These are phyloP conservation scores for Tor tambroides DNA, from an alignment of 2,113 vertebrate genomes.

Conservation along the genomic window DNA sequence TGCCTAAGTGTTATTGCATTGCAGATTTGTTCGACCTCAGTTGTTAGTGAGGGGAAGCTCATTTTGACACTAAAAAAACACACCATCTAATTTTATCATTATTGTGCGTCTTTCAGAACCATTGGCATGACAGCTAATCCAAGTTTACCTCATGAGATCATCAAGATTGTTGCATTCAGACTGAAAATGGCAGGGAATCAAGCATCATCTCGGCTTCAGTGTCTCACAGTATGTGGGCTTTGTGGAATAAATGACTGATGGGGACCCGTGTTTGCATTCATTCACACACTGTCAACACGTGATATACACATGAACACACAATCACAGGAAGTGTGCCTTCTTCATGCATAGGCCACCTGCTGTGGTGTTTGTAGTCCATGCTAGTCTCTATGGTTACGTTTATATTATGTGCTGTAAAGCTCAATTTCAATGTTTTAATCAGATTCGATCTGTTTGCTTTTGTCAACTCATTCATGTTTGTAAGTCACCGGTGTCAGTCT, in stretches of 20 bases:
- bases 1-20: constrained; percentile 46
- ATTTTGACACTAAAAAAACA: constrained; percentile 41
- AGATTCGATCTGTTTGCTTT: not conserved
- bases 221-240: constrained; percentile 11
- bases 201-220: not conserved
- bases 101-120: constrained; percentile 49
- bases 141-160: constrained; percentile 44
- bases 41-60: constrained; percentile 17
- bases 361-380: constrained; percentile 2
- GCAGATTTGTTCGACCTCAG: constrained; percentile 26
- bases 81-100: constrained; percentile 38
- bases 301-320: constrained; percentile 3
- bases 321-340: not conserved
- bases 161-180: constrained; percentile 53
- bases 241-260: not conserved
- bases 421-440: constrained; percentile 1
- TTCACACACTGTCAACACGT: too few species aligned
- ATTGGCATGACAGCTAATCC: constrained; percentile 57
- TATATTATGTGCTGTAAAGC: not conserved
- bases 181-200: constrained; percentile 38
- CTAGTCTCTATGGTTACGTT: not conserved
- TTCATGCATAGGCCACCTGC: constrained; percentile 13
- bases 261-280: too few species aligned
- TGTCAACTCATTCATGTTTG: not conserved
- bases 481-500: not conserved